A percentile compares a stretch with the other conserved stretches of the same genome.
Conservation (phyloP, 1,140 invertebrate genomes). For the Drosophila nannoptera region DNA sequence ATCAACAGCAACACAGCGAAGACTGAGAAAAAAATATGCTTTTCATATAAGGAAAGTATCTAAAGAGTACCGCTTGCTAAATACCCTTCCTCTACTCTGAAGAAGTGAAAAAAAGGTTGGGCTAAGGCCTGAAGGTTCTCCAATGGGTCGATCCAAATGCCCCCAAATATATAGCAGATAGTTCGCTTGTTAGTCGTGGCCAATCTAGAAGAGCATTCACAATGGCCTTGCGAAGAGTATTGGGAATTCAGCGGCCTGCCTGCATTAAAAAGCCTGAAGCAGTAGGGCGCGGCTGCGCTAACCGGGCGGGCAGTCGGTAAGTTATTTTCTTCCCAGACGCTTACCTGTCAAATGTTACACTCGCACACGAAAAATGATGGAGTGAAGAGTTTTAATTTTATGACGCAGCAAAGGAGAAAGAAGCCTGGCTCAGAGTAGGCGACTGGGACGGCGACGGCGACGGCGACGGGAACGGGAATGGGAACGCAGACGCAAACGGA, state of each 20-base stretch:
- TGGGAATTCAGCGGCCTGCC: constrained; percentile 8
- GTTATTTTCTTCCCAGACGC: constrained; percentile 68
- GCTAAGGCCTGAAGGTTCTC: too few relatives aligned
- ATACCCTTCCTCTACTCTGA: not conserved
- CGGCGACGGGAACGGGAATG: not conserved
- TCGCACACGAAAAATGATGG: constrained; percentile 74
- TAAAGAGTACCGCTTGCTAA: not conserved
- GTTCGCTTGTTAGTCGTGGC: too few relatives aligned
- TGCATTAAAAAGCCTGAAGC: constrained; percentile 33
- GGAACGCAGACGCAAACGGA: too few relatives aligned
- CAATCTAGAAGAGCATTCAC: not conserved
- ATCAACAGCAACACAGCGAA: constrained; percentile 34
- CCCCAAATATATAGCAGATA: too few relatives aligned
- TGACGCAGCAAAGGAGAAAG: constrained; percentile 66
- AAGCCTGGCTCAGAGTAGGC: constrained; percentile 6
- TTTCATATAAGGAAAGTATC: not conserved
- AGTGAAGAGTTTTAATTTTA: constrained; percentile 77
- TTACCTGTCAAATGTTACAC: constrained; percentile 77
- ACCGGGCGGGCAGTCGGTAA: constrained; percentile 40
- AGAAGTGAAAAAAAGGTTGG: too few relatives aligned
- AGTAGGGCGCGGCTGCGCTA: constrained; percentile 50
- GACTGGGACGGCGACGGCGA: constrained; percentile 9
- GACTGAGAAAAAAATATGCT: constrained; percentile 12
- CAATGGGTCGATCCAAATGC: too few relatives aligned
- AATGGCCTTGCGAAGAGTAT: not conserved